Evolutionary conservation across 2,797 vertebrate species (phyloP).

Genomic region (Carduelis carduelis): DNA sequence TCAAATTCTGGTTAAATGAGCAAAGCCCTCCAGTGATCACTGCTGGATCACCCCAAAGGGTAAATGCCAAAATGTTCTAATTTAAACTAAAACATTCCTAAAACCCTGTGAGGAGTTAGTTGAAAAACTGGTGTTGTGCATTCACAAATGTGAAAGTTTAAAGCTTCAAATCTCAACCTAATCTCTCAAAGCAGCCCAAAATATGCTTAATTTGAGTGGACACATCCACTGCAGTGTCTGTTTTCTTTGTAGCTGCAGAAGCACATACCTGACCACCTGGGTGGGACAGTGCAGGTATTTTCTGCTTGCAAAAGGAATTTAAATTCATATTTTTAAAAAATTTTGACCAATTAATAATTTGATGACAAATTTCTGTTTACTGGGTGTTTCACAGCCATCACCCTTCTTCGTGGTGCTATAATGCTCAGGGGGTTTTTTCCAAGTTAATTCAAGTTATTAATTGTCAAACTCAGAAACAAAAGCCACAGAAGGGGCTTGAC

Average conservation of each 20-base stretch:
- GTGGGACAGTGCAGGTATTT: neutral
- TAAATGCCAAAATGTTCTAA: neutral
- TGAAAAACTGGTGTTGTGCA: neutral
- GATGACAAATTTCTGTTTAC: slow-evolving; percentile 1
- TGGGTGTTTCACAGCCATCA: neutral
- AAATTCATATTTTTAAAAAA: neutral
- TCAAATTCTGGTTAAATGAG: neutral
- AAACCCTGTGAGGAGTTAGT: neutral
- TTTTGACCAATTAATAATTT: neutral
- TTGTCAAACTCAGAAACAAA: neutral
- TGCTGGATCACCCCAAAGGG: neutral
- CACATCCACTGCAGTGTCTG: neutral
- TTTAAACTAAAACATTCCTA: neutral
- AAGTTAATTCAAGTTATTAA: neutral
- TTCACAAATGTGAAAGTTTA: neutral
- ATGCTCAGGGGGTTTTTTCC: neutral
- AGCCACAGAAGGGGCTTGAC: neutral
- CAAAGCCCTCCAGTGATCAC: neutral
- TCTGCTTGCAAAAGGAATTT: neutral
- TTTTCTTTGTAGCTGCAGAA: neutral
- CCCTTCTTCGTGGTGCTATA: slow-evolving; percentile 32
- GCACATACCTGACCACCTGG: neutral
- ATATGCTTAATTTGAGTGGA: neutral
- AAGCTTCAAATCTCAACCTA: neutral
- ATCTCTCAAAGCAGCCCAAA: neutral